Evolutionary conservation across 2,888 invertebrate genomes (phyloP), one percentile per base, ranked within the genome.

Genomic region (Trissoscelio sp.): DNA sequence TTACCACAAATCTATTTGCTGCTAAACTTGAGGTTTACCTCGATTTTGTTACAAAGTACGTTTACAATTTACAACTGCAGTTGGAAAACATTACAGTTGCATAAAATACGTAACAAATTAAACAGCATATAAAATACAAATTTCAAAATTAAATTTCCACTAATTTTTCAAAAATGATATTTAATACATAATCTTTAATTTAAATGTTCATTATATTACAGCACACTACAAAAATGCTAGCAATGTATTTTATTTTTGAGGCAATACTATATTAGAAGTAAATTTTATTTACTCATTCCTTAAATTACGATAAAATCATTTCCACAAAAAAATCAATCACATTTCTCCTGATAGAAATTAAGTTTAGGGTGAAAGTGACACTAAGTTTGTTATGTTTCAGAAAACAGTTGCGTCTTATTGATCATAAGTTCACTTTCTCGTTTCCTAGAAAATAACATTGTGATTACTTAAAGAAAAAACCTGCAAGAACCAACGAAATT

Each of bases 1-100:
- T n/a, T 39, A 20, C 79, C 79, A 73, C 79, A 73, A 73, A 73
- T 79, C 79, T 67, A 60, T 73, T 79, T 73, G 79, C 58, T 44
- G 79, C 67, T 73, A 37, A 73, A 55, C 72, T 72, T 73, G 67
- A 60, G 73, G 72, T 66, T 79, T 51, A 22, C 60, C 44, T 72
- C 14, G 57, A 67, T 67, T 79, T 79, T 46, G 67, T 73, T 73
- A 42, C 58, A 48, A 14, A 6, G 67, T 31, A 48, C 18, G 16
- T 53, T 73, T 67, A 67, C 79, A 73, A 79, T 60, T 79, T 73
- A 67, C 79, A 79, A 79, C 67, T 53, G 11, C 44, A 73, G 79
- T 79, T 79, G 1, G 42, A 58, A 58, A 72, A 79, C 72, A 51
- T 69, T 53, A 24, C 31, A 20, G 57, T 22, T 55, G n/a, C 4